Evolutionary conservation across 2,888 invertebrate genomes (phyloP), one percentile per base, ranked within the genome.

Genomic region (Spisula subtruncata): DNA sequence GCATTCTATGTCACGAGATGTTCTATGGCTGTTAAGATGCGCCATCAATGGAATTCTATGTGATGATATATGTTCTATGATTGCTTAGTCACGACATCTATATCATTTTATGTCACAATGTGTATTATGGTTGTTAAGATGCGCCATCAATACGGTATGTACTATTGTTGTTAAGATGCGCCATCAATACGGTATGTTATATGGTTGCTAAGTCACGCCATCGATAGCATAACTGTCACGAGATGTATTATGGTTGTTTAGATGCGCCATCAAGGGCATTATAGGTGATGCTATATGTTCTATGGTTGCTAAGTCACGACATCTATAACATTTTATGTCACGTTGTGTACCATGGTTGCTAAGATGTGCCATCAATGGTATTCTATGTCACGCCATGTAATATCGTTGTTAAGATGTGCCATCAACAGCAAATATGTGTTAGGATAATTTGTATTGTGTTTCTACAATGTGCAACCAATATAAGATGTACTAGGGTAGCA

Each of bases 1-100:
- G 75, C 75, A 75, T 75, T 75, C 75, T 75, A 35, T 75, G 75
- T 75, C 75, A 75, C 75, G 75, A 75, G 75, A 75, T 75, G 75
- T 75, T 14, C 71, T 75, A 75, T 32, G 75, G 75, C 14, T 32
- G 75, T 35, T 35, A 75, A 20, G 35, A 75, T 75, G 75, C 8
- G 75, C 75, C 75, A 75, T 75, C 35, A 35, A 10, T 75, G 14
- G 75, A 32, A 75, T 75, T 75, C 75, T 75, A 35, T 75, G 75
- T 75, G 35, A 75, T 35, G 75, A 75, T 2, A 54, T 54, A 10
- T 20, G 18, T 18, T 56, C 29, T 29, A 71, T 29, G 71, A 29
- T 14, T 25, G 71, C 71, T 14, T 29, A 32, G 10, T 29, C 29
- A 25, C 25, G 66, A 12, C 8, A 66, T n/a, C n/a, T 25, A 66